Base-by-base conservation (phyloP, 2,113 vertebrate species). In the Gambusia affinis region DNA sequence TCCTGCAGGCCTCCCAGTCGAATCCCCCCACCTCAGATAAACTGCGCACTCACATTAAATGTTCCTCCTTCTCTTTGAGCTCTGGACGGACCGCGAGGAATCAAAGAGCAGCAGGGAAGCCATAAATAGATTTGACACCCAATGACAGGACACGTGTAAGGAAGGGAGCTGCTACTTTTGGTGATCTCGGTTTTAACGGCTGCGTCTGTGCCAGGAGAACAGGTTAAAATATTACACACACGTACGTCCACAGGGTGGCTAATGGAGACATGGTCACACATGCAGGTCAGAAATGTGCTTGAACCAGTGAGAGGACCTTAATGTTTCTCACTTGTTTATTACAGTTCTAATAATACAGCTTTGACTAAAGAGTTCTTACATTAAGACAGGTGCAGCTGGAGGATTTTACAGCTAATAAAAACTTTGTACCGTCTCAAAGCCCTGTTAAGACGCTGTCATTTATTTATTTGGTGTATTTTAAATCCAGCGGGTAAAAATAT, bases 121-220 rank as follows among this genome's bases (percentile, higher is more conserved):
- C 72, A n/a, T 76, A 91, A 92, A 91, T 95, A 95, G 91, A 92
- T 87, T 74, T 91, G 92, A 90, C 84, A 85, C 78, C 87, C 29
- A 89, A 79, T 78, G 87, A 85, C 67, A 77, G 84, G 82, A 88
- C 82, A 72, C 57, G n/a, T 68, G 73, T 83, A 61, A 31, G 67
- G 67, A 51, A 51, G 73, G 73, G 84, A 72, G 73, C 77, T 85
- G 83, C 87, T 82, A 87, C 78, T 51, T 75, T 87, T 24, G 68
- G 83, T 81, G 76, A 76, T 88, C 86, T 93, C 90, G 89, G 61
- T 73, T 92, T 90, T 88, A 89, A 80, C 54, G 72, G 72, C 68
- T 39, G 67, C 67, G 65, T 72, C 35, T 77, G 70, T 66, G 77
- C 68, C 77, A 86, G 72, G 71, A 81, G 77, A 70, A 67, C 67